Conservation (phyloP, 2,113 vertebrate species). For the Ailuropoda melanoleuca region DNA sequence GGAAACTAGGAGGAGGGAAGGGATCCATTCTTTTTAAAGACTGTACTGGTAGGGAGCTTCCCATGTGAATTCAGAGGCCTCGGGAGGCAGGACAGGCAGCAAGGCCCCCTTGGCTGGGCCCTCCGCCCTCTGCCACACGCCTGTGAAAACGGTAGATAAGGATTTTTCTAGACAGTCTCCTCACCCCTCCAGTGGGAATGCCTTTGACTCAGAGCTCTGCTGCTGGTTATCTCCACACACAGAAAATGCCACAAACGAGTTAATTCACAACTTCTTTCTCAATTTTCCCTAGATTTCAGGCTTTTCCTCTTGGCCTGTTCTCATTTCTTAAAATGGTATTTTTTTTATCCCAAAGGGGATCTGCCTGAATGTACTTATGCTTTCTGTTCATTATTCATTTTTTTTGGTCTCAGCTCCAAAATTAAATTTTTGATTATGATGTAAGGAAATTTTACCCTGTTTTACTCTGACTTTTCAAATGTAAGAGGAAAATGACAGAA, state of each 20-base stretch:
- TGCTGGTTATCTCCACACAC: slow-evolving; percentile 10
- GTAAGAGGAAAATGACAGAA: neutral
- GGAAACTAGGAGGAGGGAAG: slow-evolving; percentile 72
- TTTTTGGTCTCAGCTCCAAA: neutral
- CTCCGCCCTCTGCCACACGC: fast-evolving
- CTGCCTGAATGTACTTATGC: neutral
- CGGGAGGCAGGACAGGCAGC: slow-evolving; percentile 9
- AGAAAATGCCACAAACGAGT: slow-evolving; percentile 10
- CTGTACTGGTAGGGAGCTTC: slow-evolving; percentile 60
- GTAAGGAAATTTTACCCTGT: neutral
- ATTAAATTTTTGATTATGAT: neutral
- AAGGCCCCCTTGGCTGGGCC: slow-evolving; percentile 56
- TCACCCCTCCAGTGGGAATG: neutral
- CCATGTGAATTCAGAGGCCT: slow-evolving; percentile 43
- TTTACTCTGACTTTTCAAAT: neutral
- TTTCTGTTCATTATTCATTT: neutral
- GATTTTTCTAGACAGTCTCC: slow-evolving; percentile 50
- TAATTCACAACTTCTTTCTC: neutral
- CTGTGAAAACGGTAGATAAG: slow-evolving; percentile 69
- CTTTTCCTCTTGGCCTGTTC: neutral
- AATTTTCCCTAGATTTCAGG: neutral
- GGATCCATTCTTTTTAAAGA: slow-evolving; percentile 6
- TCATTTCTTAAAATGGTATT: neutral
- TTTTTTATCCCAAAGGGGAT: neutral
- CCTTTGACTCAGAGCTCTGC: neutral